A percentile compares a stretch with the other conserved stretches of the same genome.
These are phyloP conservation scores for Acipenser transmontanus DNA, from an alignment of 2,797 vertebrate genomes.

Conservation along the genomic window DNA sequence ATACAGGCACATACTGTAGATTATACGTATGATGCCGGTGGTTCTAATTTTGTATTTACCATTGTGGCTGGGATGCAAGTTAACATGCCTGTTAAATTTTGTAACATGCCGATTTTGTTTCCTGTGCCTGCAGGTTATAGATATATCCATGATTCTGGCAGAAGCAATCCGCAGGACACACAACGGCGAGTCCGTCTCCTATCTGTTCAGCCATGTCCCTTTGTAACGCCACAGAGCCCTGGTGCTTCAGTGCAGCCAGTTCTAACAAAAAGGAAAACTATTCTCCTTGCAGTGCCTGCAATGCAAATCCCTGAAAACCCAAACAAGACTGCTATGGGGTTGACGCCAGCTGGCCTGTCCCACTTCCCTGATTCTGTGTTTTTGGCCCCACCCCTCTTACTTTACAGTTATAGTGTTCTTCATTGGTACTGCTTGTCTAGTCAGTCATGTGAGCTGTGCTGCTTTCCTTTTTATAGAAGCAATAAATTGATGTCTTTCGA, in stretches of 20 bases:
- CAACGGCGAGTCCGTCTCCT: conserved; percentile 96
- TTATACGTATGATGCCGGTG: neutral
- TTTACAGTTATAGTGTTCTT: conserved; percentile 32
- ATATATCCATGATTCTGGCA: conserved; percentile 97
- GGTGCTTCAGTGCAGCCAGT: neutral
- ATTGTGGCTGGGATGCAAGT: neutral
- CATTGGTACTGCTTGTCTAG: conserved; percentile 23
- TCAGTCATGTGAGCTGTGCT: conserved; percentile 5
- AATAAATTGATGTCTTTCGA: too few relatives aligned
- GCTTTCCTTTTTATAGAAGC: conserved; percentile 5
- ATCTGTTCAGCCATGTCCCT: conserved; percentile 96
- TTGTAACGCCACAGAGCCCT: conserved; percentile 63
- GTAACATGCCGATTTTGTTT: neutral
- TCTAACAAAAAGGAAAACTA: neutral
- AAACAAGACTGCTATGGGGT: neutral
- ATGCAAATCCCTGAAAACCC: neutral
- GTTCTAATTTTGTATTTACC: neutral
- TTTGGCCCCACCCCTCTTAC: conserved; percentile 17
- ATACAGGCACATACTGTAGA: neutral
- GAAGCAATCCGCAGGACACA: conserved; percentile 97
- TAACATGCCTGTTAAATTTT: neutral
- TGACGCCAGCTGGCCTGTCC: neutral
- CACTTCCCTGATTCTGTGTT: neutral
- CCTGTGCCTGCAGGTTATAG: conserved; percentile 73
- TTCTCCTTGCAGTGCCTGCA: neutral